Evolutionary conservation across 2,113 vertebrate genomes (phyloP).

Genomic region (Pionites leucogaster): DNA sequence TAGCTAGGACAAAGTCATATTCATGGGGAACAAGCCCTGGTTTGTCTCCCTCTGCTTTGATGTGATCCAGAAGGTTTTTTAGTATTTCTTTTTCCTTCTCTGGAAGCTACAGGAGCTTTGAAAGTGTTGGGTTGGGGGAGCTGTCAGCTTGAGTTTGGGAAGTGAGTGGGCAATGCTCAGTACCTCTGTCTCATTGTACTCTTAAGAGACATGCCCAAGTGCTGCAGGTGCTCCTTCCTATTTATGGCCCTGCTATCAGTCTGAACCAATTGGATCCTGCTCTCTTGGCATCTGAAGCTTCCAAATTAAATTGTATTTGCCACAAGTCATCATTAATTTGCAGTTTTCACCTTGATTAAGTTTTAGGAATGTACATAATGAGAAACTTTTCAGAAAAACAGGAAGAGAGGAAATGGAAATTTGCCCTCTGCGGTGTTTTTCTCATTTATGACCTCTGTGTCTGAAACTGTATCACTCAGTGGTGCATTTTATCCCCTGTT

Average conservation of each 20-base stretch:
- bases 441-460: conserved; percentile 22
- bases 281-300: not conserved
- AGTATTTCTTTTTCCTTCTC: conserved; percentile 7
- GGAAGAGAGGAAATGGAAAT: conserved; percentile 60
- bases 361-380: conserved; percentile 43
- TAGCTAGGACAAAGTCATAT: not conserved
- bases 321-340: conserved; percentile 3
- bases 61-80: not conserved
- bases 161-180: fast-evolving
- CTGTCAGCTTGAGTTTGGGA: not conserved
- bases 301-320: conserved; percentile 1
- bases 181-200: not conserved
- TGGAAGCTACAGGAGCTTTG: not conserved
- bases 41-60: conserved; percentile 27
- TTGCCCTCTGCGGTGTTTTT: conserved; percentile 26
- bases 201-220: not conserved
- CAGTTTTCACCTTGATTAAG: conserved; percentile 28
- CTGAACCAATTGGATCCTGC: not conserved
- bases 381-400: conserved; percentile 18
- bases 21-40: not conserved
- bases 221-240: not conserved
- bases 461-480: not conserved
- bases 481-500: conserved; percentile 42
- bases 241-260: not conserved
- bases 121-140: not conserved